Evolutionary conservation across 2,797 vertebrate species (phyloP).

Genomic region (Eutrigla gurnardus): DNA sequence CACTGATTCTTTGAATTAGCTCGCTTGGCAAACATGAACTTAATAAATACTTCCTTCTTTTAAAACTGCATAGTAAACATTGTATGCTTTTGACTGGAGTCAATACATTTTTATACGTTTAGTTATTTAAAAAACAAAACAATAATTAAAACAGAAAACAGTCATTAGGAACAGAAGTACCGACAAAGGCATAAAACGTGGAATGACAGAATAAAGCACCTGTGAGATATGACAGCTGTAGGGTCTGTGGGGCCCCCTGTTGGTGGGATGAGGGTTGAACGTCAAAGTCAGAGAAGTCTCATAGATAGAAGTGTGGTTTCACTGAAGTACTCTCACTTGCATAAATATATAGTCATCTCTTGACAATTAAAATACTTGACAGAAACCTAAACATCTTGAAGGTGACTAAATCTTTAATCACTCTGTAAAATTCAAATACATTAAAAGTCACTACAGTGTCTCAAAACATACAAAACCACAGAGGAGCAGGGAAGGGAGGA

Average conservation of each 20-base stretch:
- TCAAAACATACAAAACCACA: conserved; percentile 12
- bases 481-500: neutral
- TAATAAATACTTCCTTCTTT: no score
- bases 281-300: conserved; percentile 18
- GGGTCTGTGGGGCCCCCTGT: neutral
- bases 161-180: neutral
- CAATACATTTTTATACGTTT: neutral
- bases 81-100: neutral
- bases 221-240: no score
- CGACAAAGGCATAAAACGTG: no score
- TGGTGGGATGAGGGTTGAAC: neutral
- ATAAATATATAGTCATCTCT: conserved; percentile 4
- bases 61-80: neutral
- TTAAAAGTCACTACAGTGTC: neutral
- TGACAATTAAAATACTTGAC: neutral
- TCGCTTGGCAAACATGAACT: no score
- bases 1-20: no score
- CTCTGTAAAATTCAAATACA: neutral
- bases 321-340: conserved; percentile 10
- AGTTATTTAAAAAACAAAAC: neutral
- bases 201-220: neutral
- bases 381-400: neutral
- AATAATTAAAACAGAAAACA: neutral
- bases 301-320: conserved; percentile 21
- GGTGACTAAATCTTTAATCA: neutral